Conservation (phyloP, 2,113 vertebrate genomes). For the Halcyon malimbica region DNA sequence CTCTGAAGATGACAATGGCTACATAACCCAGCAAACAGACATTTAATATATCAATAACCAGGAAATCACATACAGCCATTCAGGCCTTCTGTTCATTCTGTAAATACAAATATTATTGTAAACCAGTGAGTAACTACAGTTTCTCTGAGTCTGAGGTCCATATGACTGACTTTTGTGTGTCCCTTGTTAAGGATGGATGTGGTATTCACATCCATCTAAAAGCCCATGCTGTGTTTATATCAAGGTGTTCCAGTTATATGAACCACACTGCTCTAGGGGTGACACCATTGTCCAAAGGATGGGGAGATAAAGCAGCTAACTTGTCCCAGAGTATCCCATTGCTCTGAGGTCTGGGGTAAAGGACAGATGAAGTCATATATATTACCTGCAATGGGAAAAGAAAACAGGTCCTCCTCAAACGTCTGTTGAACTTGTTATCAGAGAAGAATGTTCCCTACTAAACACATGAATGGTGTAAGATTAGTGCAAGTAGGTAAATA, state of each 20-base stretch:
- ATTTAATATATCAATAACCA: neutral
- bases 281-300: neutral
- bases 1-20: neutral
- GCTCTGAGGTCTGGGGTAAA: neutral
- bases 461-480: accelerated
- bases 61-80: neutral
- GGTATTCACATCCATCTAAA: neutral
- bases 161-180: neutral
- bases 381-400: neutral
- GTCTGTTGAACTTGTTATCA: neutral
- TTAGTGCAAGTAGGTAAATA: neutral
- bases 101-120: neutral
- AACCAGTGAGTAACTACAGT: neutral
- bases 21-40: neutral
- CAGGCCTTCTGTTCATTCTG: neutral
- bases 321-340: neutral
- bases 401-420: neutral
- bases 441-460: neutral
- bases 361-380: neutral
- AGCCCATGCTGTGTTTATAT: neutral
- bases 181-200: neutral
- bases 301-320: neutral
- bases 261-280: neutral
- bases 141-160: neutral
- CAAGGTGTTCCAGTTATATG: neutral